These are phyloP conservation scores for Drosophila niveifrons DNA, from an alignment of 2,888 invertebrate genomes.

Conservation along the genomic window DNA sequence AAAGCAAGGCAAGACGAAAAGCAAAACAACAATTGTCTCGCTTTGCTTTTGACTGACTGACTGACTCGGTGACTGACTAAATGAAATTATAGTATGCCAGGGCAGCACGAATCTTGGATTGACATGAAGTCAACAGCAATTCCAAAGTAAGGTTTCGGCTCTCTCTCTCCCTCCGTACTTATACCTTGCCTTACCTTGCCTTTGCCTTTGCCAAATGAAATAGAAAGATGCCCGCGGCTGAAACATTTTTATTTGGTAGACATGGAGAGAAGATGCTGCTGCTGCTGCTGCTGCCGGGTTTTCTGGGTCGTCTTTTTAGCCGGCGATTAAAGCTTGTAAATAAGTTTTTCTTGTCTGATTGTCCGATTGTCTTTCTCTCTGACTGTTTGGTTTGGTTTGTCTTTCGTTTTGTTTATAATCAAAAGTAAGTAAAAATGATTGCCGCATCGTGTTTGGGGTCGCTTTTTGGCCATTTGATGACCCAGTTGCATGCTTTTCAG, in stretches of 20 bases:
- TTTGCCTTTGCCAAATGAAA: constrained; percentile 71
- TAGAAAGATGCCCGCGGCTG: constrained; percentile 61
- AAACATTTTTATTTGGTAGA: constrained; percentile 3
- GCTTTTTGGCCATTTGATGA: constrained; percentile 57
- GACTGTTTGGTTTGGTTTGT: constrained; percentile 21
- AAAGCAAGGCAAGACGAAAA: constrained; percentile 38
- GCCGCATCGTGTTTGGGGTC: constrained; percentile 74
- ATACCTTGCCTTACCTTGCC: constrained; percentile 36
- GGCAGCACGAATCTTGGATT: constrained; percentile 68
- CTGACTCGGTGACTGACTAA: constrained; percentile 40
- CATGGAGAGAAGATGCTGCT: constrained; percentile 13
- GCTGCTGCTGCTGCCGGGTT: constrained; percentile 28
- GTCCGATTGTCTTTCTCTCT: neutral
- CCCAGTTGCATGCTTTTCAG: constrained; percentile 65
- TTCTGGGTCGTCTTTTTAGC: constrained; percentile 69
- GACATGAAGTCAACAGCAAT: constrained; percentile 49
- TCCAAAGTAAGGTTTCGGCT: constrained; percentile 36
- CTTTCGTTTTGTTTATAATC: constrained; percentile 68
- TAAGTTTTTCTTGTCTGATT: constrained; percentile 40
- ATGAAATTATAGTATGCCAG: constrained; percentile 71
- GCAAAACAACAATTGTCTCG: constrained; percentile 25
- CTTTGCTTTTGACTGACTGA: constrained; percentile 17
- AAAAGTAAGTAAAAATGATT: constrained; percentile 82
- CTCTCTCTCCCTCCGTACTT: constrained; percentile 26
- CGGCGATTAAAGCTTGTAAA: constrained; percentile 65